A percentile compares a stretch with the other conserved stretches of the same genome.
phyloP scores from a whole-genome alignment of 92 coral and sea anemone species.

The Epizoanthus ramosus region DNA sequence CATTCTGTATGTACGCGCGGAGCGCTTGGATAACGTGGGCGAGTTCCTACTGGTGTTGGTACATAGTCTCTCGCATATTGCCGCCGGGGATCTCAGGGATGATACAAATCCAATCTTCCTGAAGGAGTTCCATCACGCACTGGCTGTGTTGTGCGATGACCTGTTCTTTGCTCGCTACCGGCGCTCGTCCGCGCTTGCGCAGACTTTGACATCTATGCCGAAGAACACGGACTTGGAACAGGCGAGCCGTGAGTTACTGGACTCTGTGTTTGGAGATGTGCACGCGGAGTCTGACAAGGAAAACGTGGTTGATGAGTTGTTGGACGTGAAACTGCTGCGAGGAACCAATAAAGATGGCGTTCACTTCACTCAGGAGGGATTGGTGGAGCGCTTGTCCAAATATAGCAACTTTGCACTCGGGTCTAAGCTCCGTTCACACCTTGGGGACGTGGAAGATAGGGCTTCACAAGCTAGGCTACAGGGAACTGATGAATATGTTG shows the following conservation, averaged over 20 bases:
- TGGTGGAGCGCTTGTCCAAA: conserved; percentile 84
- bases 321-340: conserved; percentile 89
- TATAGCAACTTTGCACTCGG: conserved; percentile 93
- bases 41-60: conserved; percentile 92
- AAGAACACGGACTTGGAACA: conserved; percentile 62
- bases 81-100: conserved; percentile 93
- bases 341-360: conserved; percentile 96
- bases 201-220: conserved; percentile 73
- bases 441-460: conserved; percentile 86
- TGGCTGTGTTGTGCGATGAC: conserved; percentile 96
- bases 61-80: conserved; percentile 95
- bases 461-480: conserved; percentile 83
- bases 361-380: conserved; percentile 92
- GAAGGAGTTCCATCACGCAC: conserved; percentile 95
- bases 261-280: conserved; percentile 77
- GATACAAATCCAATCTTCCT: conserved; percentile 93
- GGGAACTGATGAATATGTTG: conserved; percentile 93
- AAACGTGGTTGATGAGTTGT: conserved; percentile 87
- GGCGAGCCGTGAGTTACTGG: conserved; percentile 79
- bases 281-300: conserved; percentile 81
- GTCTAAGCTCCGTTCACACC: conserved; percentile 81
- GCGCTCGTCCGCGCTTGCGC: conserved; percentile 91
- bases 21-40: conserved; percentile 96
- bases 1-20: conserved; percentile 87
- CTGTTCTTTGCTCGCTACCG: conserved; percentile 99